These are phyloP conservation scores for Cataglyphis rosenhaueri DNA, from an alignment of 2,888 invertebrate species.

Conservation along the genomic window DNA sequence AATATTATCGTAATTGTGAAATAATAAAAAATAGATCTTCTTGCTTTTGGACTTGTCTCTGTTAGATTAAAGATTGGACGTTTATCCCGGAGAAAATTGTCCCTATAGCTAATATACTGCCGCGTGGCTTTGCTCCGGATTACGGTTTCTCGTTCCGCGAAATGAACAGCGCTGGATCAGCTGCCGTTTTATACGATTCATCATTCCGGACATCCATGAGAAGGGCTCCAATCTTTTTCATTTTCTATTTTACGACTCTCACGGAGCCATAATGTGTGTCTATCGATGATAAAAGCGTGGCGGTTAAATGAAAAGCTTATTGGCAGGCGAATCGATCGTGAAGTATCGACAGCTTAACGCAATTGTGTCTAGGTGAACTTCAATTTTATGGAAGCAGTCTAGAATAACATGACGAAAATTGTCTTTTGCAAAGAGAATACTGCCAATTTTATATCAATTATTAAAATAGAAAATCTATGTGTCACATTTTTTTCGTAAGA, in stretches of 20 bases:
- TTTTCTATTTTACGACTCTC: slow-evolving; percentile 41
- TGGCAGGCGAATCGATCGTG: slow-evolving; percentile 43
- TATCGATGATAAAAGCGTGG: slow-evolving; percentile 40
- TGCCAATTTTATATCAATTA: slow-evolving; percentile 22
- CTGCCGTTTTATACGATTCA: slow-evolving; percentile 37
- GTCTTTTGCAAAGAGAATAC: neutral
- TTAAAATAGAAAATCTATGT: neutral
- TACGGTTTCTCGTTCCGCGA: slow-evolving; percentile 41
- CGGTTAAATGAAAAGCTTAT: slow-evolving; percentile 47
- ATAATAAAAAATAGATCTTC: neutral
- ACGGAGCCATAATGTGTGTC: slow-evolving; percentile 46
- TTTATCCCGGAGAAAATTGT: slow-evolving; percentile 30
- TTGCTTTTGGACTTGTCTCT: neutral
- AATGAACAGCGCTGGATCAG: slow-evolving; percentile 45
- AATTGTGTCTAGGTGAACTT: slow-evolving; percentile 37
- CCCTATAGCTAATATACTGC: neutral
- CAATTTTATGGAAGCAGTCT: slow-evolving; percentile 23
- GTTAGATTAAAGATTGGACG: neutral
- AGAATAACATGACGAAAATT: slow-evolving; percentile 29
- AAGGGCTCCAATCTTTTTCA: slow-evolving; percentile 8
- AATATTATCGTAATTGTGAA: neutral
- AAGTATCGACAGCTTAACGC: slow-evolving; percentile 47
- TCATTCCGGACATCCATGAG: slow-evolving; percentile 29
- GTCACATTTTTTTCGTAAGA: neutral
- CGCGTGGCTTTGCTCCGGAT: slow-evolving; percentile 11